Conservation (phyloP, 2,888 invertebrate species). For the Macropis europaea region DNA sequence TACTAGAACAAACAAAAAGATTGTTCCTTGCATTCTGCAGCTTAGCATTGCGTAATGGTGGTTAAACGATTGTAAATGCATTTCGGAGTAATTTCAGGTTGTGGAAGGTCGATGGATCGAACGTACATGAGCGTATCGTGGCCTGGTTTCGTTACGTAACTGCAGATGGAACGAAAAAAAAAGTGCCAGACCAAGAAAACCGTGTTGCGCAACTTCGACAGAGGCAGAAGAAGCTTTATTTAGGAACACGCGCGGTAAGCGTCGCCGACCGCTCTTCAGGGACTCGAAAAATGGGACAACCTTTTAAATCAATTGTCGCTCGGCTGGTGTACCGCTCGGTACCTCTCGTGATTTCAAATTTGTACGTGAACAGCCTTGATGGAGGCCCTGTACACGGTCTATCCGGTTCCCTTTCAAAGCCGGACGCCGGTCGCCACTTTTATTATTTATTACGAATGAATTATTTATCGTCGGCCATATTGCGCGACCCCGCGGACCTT, state of each 20-base stretch:
- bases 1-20: too few relatives aligned
- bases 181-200: neutral
- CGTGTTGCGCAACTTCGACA: constrained; percentile 25
- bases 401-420: neutral
- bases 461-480: constrained; percentile 28
- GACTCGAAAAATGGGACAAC: constrained; percentile 47
- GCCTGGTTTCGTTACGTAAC: neutral
- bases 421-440: constrained; percentile 1
- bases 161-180: neutral
- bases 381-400: neutral
- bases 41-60: too few relatives aligned
- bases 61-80: neutral
- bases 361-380: constrained; percentile 15
- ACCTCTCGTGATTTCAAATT: constrained; percentile 29
- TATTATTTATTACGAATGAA: constrained; percentile 39
- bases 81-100: neutral
- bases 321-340: constrained; percentile 13
- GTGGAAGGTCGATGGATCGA: neutral
- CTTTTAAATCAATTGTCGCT: constrained; percentile 49
- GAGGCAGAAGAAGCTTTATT: constrained; percentile 30
- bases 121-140: constrained; percentile 10
- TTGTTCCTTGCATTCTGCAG: too few relatives aligned
- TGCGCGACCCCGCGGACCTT: neutral
- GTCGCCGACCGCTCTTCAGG: constrained; percentile 26
- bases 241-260: constrained; percentile 40